phyloP scores from a whole-genome alignment of 2,888 invertebrate species.

The Philereme transversata region DNA sequence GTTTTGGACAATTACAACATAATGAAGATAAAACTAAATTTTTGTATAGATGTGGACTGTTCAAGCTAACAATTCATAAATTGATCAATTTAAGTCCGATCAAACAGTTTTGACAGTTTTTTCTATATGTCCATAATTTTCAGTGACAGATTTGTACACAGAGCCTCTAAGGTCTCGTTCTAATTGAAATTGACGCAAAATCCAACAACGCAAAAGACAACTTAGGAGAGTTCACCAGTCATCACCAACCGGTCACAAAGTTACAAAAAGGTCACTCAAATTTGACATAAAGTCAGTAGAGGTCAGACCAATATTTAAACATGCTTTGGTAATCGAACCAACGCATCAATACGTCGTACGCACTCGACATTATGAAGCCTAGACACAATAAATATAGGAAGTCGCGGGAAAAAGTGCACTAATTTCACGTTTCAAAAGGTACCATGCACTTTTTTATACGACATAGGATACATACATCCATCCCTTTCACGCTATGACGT shows the following conservation, averaged over 20 bases:
- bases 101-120: slow-evolving; percentile 9
- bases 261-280: slow-evolving; percentile 5
- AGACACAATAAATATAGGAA: slow-evolving; percentile 20
- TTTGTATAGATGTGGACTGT: slow-evolving; percentile 8
- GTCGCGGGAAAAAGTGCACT: slow-evolving; percentile 12
- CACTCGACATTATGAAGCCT: slow-evolving; percentile 21
- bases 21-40: slow-evolving; percentile 2
- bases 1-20: not conserved
- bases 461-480: slow-evolving; percentile 12
- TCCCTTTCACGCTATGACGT: slow-evolving; percentile 20
- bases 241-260: slow-evolving; percentile 1
- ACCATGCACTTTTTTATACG: slow-evolving; percentile 13
- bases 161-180: slow-evolving; percentile 11
- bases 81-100: slow-evolving; percentile 1
- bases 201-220: slow-evolving; percentile 18
- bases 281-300: not conserved
- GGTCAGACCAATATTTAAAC: not conserved
- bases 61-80: slow-evolving; percentile 11
- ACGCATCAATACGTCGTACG: slow-evolving; percentile 13
- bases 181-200: slow-evolving; percentile 18
- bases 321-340: slow-evolving; percentile 3
- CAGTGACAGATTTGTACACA: not conserved
- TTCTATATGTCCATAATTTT: not conserved
- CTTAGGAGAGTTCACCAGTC: slow-evolving; percentile 21
- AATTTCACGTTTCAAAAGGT: slow-evolving; percentile 22